Percentiles rank a stretch among this genome's conserved stretches.
These are phyloP conservation scores for Sciurus niger DNA, from an alignment of 2,113 vertebrate genomes.

Conservation along the genomic window DNA sequence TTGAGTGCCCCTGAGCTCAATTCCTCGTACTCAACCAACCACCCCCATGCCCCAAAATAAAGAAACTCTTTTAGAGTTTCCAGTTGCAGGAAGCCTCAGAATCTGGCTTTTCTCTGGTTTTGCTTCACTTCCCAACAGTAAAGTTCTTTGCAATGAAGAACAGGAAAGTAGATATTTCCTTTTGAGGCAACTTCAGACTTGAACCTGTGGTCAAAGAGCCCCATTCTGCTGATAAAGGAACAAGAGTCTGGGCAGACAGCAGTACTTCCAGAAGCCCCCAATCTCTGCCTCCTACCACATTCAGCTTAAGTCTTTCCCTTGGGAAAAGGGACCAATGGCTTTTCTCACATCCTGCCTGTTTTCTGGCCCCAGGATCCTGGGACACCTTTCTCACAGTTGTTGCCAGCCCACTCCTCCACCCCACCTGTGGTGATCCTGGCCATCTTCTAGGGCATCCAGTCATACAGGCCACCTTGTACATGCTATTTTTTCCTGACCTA, in stretches of 20 bases:
- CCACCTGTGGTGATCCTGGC: not conserved
- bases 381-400: not conserved
- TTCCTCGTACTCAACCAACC: too few relatives aligned
- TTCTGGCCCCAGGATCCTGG: not conserved
- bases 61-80: not conserved
- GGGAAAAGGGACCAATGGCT: not conserved
- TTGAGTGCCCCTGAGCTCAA: too few relatives aligned
- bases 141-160: not conserved
- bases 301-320: not conserved
- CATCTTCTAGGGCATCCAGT: not conserved
- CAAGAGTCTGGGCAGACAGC: not conserved
- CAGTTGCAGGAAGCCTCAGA: not conserved
- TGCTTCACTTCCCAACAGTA: not conserved
- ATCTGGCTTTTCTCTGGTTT: not conserved
- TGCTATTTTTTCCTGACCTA: not conserved
- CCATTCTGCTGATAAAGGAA: not conserved
- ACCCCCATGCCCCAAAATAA: too few relatives aligned
- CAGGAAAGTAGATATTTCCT: not conserved
- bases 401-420: not conserved
- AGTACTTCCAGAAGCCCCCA: not conserved
- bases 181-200: not conserved
- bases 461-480: not conserved
- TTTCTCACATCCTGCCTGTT: not conserved
- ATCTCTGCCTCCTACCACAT: not conserved
- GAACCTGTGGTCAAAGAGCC: not conserved